Evolutionary conservation across 2,797 vertebrate genomes (phyloP).

Genomic region (Schizopygopsis pylzovi): DNA sequence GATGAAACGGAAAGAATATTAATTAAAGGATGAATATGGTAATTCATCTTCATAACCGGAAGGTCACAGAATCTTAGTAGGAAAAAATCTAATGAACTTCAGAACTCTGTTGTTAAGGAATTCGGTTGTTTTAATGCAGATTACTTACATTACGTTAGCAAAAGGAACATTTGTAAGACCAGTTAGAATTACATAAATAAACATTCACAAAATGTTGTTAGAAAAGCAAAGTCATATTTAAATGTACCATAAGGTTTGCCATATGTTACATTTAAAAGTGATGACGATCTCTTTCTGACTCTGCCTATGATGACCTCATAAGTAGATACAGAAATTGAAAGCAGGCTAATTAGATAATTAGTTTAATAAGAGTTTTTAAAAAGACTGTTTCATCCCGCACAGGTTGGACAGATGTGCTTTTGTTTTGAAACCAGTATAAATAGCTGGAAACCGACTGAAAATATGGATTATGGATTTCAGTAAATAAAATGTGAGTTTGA

Average conservation of each 20-base stretch:
- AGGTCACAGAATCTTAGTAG: slow-evolving; percentile 29
- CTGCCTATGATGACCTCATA: slow-evolving; percentile 79
- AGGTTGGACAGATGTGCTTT: neutral
- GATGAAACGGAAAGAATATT: slow-evolving; percentile 23
- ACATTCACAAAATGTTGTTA: neutral
- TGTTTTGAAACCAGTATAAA: neutral
- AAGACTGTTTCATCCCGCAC: neutral
- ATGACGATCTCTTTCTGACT: slow-evolving; percentile 77
- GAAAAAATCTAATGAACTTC: slow-evolving; percentile 42
- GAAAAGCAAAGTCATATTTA: slow-evolving; percentile 72
- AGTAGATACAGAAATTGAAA: slow-evolving; percentile 80
- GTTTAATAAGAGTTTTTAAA: neutral
- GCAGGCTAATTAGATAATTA: slow-evolving; percentile 57
- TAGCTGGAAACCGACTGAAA: neutral
- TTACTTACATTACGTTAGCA: neutral
- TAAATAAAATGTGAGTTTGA: neutral
- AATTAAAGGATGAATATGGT: slow-evolving; percentile 42
- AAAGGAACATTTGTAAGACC: neutral
- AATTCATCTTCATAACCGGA: slow-evolving; percentile 40
- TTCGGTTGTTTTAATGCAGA: neutral
- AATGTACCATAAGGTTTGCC: slow-evolving; percentile 81
- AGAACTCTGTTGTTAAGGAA: neutral
- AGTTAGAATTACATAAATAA: neutral
- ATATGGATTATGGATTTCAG: neutral
- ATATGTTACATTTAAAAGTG: slow-evolving; percentile 82